Evolutionary conservation across 2,797 vertebrate genomes (phyloP).

Genomic region (Silurus lanzhouensis): DNA sequence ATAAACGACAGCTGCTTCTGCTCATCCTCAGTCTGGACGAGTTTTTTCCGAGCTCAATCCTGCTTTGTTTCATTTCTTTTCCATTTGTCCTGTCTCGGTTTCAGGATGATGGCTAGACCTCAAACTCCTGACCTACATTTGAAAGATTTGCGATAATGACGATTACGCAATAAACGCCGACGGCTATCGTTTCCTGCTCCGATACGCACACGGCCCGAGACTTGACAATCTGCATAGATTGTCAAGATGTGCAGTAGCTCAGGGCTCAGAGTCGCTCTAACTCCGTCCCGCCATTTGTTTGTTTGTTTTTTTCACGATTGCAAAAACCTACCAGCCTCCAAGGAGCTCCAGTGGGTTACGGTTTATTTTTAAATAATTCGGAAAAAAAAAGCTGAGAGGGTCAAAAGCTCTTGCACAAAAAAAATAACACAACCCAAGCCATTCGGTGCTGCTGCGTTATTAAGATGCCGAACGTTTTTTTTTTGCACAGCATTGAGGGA

Average conservation of each 20-base stretch:
- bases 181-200: slow-evolving; percentile 21
- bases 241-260: slow-evolving; percentile 9
- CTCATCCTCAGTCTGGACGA: slow-evolving; percentile 4
- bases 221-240: neutral
- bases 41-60: slow-evolving; percentile 16
- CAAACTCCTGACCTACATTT: slow-evolving; percentile 42
- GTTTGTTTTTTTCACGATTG: neutral
- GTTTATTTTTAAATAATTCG: neutral
- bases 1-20: slow-evolving; percentile 40
- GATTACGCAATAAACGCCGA: slow-evolving; percentile 2
- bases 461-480: neutral
- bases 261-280: neutral
- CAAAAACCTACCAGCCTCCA: neutral
- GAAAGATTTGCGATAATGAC: slow-evolving; percentile 6
- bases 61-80: neutral
- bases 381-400: neutral
- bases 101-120: slow-evolving; percentile 22
- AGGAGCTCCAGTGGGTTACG: neutral
- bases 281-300: neutral
- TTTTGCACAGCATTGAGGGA: neutral
- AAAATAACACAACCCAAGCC: neutral
- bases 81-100: neutral
- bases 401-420: neutral
- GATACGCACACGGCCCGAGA: neutral
- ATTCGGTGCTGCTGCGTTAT: slow-evolving; percentile 6